A percentile compares a stretch with the other conserved stretches of the same genome.
phyloP scores from a whole-genome alignment of 2,888 invertebrate species.

The Pterostichus madidus region DNA sequence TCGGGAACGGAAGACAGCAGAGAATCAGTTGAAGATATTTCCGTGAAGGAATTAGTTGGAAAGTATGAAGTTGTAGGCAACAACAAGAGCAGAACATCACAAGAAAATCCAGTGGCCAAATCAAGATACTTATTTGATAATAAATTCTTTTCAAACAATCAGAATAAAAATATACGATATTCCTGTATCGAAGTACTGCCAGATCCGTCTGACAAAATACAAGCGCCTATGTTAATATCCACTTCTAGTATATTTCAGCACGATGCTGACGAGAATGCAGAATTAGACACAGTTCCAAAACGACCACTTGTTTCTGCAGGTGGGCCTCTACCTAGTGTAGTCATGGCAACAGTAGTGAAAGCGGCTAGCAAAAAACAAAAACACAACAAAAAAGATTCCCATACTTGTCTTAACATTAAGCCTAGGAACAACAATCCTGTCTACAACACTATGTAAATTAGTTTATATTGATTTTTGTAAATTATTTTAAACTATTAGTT shows the following conservation, averaged over 20 bases:
- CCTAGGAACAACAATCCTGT: conserved; percentile 89
- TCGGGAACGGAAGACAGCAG: conserved; percentile 71
- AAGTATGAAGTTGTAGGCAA: conserved; percentile 83
- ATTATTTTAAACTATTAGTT: conserved; percentile 55
- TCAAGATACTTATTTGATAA: conserved; percentile 57
- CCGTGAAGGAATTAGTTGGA: conserved; percentile 87
- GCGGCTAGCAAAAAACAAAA: conserved; percentile 89
- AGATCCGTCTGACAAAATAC: conserved; percentile 45
- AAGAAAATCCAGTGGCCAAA: conserved; percentile 55
- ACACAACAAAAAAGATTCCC: conserved; percentile 95
- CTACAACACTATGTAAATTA: conserved; percentile 91
- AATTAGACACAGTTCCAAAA: conserved; percentile 67
- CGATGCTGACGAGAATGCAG: conserved; percentile 30
- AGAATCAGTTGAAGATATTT: conserved; percentile 81
- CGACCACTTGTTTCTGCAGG: conserved; percentile 77
- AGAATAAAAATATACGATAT: conserved; percentile 69
- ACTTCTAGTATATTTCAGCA: conserved; percentile 38
- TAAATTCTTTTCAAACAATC: conserved; percentile 58
- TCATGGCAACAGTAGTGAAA: conserved; percentile 85
- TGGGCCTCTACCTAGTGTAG: conserved; percentile 78
- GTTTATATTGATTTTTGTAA: conserved; percentile 69
- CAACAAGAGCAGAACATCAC: conserved; percentile 48
- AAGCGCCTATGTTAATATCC: conserved; percentile 60
- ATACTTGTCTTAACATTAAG: conserved; percentile 91
- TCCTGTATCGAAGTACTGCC: conserved; percentile 73